phyloP scores from a whole-genome alignment of 2,113 vertebrate genomes.

The Hypocryptadius cinnamomeus region DNA sequence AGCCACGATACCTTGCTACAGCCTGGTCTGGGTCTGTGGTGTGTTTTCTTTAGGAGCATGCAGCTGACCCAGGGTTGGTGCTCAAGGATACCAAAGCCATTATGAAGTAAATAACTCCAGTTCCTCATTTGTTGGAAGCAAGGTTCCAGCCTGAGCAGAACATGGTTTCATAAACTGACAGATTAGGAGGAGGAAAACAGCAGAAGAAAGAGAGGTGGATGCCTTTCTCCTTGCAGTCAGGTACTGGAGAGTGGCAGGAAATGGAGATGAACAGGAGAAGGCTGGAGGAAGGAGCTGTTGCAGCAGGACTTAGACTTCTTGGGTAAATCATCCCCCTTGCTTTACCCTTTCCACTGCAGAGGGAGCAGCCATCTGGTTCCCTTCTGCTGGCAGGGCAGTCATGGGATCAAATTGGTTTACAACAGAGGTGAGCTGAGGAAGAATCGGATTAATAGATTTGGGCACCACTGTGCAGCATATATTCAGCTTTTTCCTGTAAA shows the following conservation, averaged over 20 bases:
- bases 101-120: neutral
- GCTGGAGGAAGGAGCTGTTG: neutral
- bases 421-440: neutral
- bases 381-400: neutral
- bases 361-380: neutral
- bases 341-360: neutral
- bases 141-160: neutral
- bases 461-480: neutral
- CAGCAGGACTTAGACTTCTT: neutral
- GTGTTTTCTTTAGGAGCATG: neutral
- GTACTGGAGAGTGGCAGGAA: neutral
- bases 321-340: neutral
- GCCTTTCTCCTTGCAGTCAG: neutral
- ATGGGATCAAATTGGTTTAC: neutral
- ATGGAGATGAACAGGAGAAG: neutral
- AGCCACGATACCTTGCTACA: rapidly evolving
- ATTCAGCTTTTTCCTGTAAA: conserved; percentile 15
- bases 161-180: neutral
- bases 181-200: neutral
- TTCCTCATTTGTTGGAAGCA: neutral
- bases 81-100: neutral
- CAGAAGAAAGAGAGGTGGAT: neutral
- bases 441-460: neutral
- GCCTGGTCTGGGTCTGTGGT: neutral
- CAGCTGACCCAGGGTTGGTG: neutral